Percentiles rank a stretch among this genome's conserved stretches.
Evolutionary conservation across 23 tunicate genomes (phyloP).

Genomic region (Aplidium turbinatum): DNA sequence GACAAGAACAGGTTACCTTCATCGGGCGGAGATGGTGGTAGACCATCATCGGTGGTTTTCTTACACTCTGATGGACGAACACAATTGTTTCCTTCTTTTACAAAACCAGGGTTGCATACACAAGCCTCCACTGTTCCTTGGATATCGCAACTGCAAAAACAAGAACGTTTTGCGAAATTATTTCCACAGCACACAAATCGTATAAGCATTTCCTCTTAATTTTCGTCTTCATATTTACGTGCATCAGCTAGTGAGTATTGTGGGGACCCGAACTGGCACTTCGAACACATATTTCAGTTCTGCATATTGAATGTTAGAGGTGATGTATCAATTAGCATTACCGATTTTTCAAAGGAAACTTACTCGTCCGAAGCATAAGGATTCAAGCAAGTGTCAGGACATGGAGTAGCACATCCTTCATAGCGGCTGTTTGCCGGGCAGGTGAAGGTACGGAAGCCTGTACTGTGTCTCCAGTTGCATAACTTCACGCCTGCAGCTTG

Average conservation of each 20-base stretch:
- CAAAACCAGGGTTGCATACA: constrained; percentile 60
- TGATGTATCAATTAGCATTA: no score
- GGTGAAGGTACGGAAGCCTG: background rate
- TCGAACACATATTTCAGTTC: background rate
- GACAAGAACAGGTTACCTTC: no score
- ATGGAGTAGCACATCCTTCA: constrained; percentile 54
- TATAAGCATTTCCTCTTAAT: no score
- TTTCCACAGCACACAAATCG: no score
- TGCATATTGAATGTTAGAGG: background rate
- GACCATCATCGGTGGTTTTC: no score
- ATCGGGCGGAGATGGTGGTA: no score
- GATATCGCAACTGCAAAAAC: constrained; percentile 21
- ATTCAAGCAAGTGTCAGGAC: constrained; percentile 42
- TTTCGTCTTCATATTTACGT: no score
- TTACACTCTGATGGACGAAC: no score
- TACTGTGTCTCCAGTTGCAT: constrained; percentile 63
- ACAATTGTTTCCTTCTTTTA: constrained; percentile 59
- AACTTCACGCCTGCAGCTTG: constrained; percentile 28
- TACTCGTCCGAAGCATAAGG: constrained; percentile 63
- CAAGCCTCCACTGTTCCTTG: constrained; percentile 65
- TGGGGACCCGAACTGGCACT: no score
- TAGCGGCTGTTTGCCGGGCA: constrained; percentile 61
- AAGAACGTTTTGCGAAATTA: background rate
- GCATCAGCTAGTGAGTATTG: no score
- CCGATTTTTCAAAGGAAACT: no score